These are phyloP conservation scores for Drepana falcataria DNA, from an alignment of 2,888 invertebrate genomes.

Conservation along the genomic window DNA sequence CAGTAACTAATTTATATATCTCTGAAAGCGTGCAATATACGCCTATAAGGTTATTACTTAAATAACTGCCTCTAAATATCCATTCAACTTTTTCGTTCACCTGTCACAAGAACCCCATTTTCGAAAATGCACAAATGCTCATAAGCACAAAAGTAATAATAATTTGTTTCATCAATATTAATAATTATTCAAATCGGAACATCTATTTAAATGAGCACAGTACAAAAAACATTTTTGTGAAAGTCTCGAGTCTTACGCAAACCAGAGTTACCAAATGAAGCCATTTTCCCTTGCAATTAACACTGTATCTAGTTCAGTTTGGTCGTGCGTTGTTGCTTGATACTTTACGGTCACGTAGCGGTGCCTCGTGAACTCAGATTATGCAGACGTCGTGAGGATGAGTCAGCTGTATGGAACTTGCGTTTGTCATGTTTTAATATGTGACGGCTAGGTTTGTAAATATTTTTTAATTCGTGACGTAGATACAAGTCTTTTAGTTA, in stretches of 20 bases:
- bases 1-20: no score
- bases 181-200: neutral
- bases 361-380: conserved; percentile 20
- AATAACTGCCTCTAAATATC: no score
- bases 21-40: no score
- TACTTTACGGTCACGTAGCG: conserved; percentile 68
- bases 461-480: no score
- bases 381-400: neutral
- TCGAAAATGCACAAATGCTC: no score
- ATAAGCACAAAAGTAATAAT: no score
- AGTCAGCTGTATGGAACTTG: neutral
- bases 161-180: neutral
- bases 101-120: no score
- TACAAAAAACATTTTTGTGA: neutral
- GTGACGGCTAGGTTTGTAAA: neutral
- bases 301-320: conserved; percentile 12
- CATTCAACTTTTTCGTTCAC: no score
- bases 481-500: no score
- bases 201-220: neutral
- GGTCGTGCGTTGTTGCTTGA: conserved; percentile 5
- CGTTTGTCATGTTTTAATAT: neutral
- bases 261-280: neutral
- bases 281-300: conserved; percentile 18
- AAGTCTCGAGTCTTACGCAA: neutral
- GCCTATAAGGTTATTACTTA: no score